Conservation (phyloP, 2,113 vertebrate species). For the Forbesichthys agassizii region DNA sequence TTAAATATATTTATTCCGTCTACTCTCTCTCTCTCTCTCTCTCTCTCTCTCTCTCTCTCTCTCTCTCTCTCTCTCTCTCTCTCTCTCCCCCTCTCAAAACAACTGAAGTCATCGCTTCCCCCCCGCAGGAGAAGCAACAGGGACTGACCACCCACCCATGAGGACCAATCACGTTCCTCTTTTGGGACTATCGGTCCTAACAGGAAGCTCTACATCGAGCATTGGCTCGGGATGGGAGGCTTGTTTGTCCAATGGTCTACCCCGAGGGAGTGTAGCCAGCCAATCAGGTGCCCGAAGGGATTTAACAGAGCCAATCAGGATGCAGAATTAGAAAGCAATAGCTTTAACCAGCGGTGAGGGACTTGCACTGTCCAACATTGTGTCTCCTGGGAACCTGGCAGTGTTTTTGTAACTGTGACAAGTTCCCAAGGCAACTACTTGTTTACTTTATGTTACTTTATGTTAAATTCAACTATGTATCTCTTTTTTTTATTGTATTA, state of each 20-base stretch:
- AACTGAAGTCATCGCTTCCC: background rate
- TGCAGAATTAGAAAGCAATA: background rate
- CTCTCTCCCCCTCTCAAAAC: background rate
- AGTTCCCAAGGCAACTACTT: conserved; percentile 2
- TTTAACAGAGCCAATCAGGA: background rate
- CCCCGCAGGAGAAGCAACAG: background rate
- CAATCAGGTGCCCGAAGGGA: conserved; percentile 43
- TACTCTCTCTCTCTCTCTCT: too few relatives aligned
- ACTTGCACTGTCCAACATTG: conserved; percentile 29
- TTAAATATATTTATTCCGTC: too few relatives aligned
- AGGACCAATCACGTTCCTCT: conserved; percentile 37
- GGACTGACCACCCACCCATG: conserved; percentile 36
- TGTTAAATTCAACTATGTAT: too few relatives aligned
- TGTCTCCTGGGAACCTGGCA: conserved; percentile 20
- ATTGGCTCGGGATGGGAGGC: conserved; percentile 1
- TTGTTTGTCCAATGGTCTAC: conserved; percentile 57
- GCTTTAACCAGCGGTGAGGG: conserved; percentile 33
- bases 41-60: too few relatives aligned
- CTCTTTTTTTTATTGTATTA: too few relatives aligned
- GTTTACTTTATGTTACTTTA: background rate
- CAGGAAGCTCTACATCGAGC: conserved; percentile 40
- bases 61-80: background rate
- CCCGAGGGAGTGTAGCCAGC: conserved; percentile 39
- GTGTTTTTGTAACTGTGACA: conserved; percentile 21
- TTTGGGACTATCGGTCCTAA: conserved; percentile 31